Base-by-base conservation (phyloP, 2,888 invertebrate genomes). In the Ennomos fuscantarius region DNA sequence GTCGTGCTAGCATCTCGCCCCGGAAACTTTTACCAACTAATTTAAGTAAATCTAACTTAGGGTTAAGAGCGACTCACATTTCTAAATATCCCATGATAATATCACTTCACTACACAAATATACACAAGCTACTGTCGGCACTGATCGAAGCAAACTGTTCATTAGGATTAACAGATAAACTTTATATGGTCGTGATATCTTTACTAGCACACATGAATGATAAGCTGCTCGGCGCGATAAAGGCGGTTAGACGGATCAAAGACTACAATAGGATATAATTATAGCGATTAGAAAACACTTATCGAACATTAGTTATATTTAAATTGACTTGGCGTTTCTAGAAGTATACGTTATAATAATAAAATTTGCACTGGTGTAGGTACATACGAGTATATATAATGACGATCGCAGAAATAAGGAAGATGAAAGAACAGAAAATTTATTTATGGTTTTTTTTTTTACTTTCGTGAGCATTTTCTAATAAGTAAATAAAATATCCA, bases 131-230 rank as follows among this genome's bases (percentile, higher is more conserved):
- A 42, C 44, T 60, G 12, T 13, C 32, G 39, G 32, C 52, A 48
- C 42, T 1, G n/a, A 9, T 31, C 9, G 53, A 41, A 41, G 40
- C 45, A 34, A 53, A 66, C 56, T 66, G 64, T 11, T 55, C 55
- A 62, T 61, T 64, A 61, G 42, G 40, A 59, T 51, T 53, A 63
- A 39, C 13, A 41, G 52, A 64, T 64, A 61, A 59, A 59, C 48
- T 57, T 55, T 64, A 64, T 64, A 66, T 61, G 55, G 9, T 36
- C 35, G 41, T 34, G 50, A 45, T 62, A 64, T 66, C 62, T 56
- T 63, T 49, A 62, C 59, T 52, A 47, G 44, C 44, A 40, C 37
- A 34, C 37, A 36, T 39, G 42, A 37, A 42, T 53, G 64, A 61
- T 61, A 64, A 53, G 48, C 1, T 63, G 57, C 57, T 61, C 53